Base-by-base conservation (phyloP, 2,888 invertebrate genomes). In the Petrolisthes cinctipes region DNA sequence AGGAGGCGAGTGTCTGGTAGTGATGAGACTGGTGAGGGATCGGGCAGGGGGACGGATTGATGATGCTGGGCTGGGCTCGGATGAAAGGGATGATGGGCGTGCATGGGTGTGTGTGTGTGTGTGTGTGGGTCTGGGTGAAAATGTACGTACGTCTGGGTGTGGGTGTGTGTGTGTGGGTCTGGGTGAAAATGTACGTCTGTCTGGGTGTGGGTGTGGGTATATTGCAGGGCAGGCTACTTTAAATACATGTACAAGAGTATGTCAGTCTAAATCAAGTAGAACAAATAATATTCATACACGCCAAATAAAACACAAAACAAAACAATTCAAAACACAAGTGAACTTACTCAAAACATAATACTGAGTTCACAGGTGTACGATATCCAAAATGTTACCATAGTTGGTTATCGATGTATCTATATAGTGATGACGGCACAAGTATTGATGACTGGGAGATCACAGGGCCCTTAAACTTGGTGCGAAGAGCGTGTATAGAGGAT, bases 101-200 rank as follows among this genome's bases (percentile, higher is more conserved):
- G 71, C 6, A 17, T 71, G 71, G 20, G 71, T 71, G 71, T 71
- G 71, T n/a, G 71, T 2, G 71, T 71, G 71, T 71, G 71, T 2
- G 71, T 71, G 71, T 71, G 71, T 71, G 71, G 6, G 71, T 17
- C n/a, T n/a, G n/a, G n/a, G n/a, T n/a, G n/a, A n/a, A n/a, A n/a
- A n/a, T n/a, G n/a, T n/a, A n/a, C n/a, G n/a, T n/a, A n/a, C n/a
- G n/a, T n/a, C n/a, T n/a, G n/a, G n/a, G n/a, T n/a, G n/a, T n/a
- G n/a, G n/a, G n/a, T n/a, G n/a, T n/a, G n/a, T n/a, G n/a, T n/a
- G n/a, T n/a, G n/a, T n/a, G n/a, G n/a, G n/a, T n/a, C n/a, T n/a
- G n/a, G n/a, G n/a, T n/a, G n/a, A n/a, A n/a, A n/a, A n/a, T n/a
- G n/a, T n/a, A n/a, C n/a, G n/a, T n/a, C n/a, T n/a, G n/a, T n/a